Conservation (phyloP, 2,888 invertebrate genomes). For the Anorthoa munda region DNA sequence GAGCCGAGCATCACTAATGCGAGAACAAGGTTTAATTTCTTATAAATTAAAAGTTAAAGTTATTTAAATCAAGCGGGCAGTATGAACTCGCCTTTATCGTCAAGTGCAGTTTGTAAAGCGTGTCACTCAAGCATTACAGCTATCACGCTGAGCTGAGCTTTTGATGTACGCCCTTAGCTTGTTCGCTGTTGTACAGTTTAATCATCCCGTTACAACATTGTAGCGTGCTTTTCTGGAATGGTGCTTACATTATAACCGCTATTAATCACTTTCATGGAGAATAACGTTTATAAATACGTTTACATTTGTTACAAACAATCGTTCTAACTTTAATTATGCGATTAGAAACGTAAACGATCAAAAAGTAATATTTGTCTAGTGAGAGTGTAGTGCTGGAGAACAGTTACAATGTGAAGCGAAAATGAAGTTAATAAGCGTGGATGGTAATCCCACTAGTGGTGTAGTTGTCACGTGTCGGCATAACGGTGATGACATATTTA, state of each 20-base stretch:
- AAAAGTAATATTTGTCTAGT: conserved; percentile 20
- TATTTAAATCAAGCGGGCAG: conserved; percentile 35
- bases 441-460: conserved; percentile 64
- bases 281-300: conserved; percentile 47
- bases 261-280: conserved; percentile 48
- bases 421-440: conserved; percentile 64
- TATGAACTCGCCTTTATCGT: conserved; percentile 46
- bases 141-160: conserved; percentile 58
- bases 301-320: conserved; percentile 49
- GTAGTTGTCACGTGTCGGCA: conserved; percentile 70
- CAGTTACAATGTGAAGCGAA: conserved; percentile 59
- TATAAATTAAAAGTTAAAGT: conserved; percentile 47
- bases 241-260: conserved; percentile 32
- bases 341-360: conserved; percentile 16
- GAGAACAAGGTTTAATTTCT: conserved; percentile 51
- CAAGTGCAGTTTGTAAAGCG: conserved; percentile 61
- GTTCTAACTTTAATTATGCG: conserved; percentile 29
- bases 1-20: conserved; percentile 35
- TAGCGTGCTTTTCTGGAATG: conserved; percentile 53
- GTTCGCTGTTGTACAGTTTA: conserved; percentile 57
- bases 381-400: conserved; percentile 43
- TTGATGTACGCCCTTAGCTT: conserved; percentile 56
- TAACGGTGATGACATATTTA: conserved; percentile 85
- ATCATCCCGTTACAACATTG: conserved; percentile 59
- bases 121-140: conserved; percentile 62